Conservation (phyloP, 1,140 invertebrate genomes). For the Papilio xuthus region DNA sequence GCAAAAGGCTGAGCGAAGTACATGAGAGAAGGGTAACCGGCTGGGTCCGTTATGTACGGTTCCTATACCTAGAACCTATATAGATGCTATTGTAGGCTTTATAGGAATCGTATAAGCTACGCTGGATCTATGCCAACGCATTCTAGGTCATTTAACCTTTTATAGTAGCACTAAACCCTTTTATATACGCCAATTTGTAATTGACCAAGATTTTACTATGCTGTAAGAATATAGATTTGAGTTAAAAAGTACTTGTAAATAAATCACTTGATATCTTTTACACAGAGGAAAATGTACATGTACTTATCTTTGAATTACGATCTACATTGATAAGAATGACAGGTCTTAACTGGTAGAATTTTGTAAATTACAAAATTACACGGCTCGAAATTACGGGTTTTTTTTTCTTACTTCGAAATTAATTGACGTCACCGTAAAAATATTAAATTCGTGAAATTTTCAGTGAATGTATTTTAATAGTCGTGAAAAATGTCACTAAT, state of each 20-base stretch:
- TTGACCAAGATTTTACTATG: not conserved
- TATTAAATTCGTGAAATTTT: slow-evolving; percentile 21
- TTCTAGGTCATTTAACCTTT: slow-evolving; percentile 33
- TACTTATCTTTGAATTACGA: not conserved
- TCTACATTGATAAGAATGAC: slow-evolving; percentile 5
- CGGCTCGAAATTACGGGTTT: not conserved
- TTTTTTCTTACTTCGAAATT: not conserved
- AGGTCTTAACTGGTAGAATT: slow-evolving; percentile 1
- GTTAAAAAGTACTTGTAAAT: not conserved
- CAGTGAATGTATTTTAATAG: slow-evolving; percentile 15
- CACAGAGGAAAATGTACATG: not conserved
- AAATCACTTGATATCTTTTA: not conserved
- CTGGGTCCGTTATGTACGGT: slow-evolving; percentile 31
- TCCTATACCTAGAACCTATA: slow-evolving; percentile 31
- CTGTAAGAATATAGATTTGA: not conserved
- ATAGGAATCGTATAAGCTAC: slow-evolving; percentile 22
- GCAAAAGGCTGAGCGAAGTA: not conserved
- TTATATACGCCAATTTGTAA: too few relatives aligned
- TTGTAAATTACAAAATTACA: slow-evolving; percentile 23
- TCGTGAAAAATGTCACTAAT: slow-evolving; percentile 20
- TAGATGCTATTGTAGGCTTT: not conserved
- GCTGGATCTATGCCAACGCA: slow-evolving; percentile 38
- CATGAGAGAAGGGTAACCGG: slow-evolving; percentile 33
- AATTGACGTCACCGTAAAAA: slow-evolving; percentile 18
- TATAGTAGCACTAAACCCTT: not conserved